phyloP scores from a whole-genome alignment of 2,797 vertebrate genomes.

The Poecilia gillii region DNA sequence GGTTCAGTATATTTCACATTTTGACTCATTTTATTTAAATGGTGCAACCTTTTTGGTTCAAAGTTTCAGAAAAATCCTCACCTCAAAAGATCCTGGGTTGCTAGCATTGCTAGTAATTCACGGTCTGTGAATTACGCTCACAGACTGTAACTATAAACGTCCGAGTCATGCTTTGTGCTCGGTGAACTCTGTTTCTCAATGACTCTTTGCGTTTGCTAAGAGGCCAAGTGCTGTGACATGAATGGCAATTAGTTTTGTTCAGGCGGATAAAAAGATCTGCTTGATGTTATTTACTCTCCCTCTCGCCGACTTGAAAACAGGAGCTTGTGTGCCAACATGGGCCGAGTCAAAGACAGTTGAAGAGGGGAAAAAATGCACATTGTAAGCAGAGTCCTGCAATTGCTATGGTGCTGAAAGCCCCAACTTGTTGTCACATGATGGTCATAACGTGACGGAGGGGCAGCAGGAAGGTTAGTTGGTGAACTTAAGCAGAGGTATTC shows the following conservation, averaged over 20 bases:
- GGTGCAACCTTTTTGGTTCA: not conserved
- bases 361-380: conserved; percentile 70
- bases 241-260: conserved; percentile 79
- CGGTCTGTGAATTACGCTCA: not conserved
- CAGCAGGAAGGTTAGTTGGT: conserved; percentile 31
- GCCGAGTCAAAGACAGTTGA: conserved; percentile 69
- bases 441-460: conserved; percentile 65
- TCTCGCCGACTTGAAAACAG: conserved; percentile 48
- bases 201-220: conserved; percentile 57
- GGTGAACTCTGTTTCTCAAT: conserved; percentile 57
- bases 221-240: conserved; percentile 54
- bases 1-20: not conserved
- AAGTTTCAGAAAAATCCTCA: conserved; percentile 1
- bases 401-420: conserved; percentile 79
- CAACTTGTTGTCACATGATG: conserved; percentile 82
- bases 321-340: conserved; percentile 56
- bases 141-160: conserved; percentile 32
- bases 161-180: conserved; percentile 62
- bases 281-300: conserved; percentile 66
- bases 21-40: not conserved
- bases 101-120: too few species aligned
- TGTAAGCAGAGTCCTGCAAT: conserved; percentile 75
- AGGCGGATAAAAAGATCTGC: conserved; percentile 67
- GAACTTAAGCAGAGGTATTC: conserved; percentile 13
- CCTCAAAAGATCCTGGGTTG: not conserved